These are phyloP conservation scores for Loris lydekkerianus DNA, from an alignment of 2,797 vertebrate species.

Conservation along the genomic window DNA sequence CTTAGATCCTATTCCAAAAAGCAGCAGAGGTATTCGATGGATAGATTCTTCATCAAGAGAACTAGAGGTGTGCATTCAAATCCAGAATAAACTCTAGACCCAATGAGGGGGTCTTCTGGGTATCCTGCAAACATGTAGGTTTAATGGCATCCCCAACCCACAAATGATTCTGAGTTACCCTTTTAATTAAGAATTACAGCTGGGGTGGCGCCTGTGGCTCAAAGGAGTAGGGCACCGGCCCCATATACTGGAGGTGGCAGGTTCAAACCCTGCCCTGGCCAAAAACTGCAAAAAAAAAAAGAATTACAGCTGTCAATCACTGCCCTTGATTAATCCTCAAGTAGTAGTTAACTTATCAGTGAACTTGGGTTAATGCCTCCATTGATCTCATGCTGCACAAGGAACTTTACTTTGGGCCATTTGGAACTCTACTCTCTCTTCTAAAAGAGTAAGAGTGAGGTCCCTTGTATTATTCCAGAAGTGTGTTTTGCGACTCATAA, in stretches of 20 bases:
- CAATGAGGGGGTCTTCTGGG: background rate
- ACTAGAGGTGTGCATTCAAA: background rate
- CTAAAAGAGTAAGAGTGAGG: background rate
- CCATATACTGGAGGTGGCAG: too few relatives aligned
- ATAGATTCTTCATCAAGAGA: background rate
- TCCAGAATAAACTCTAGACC: background rate
- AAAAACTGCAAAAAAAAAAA: too few relatives aligned
- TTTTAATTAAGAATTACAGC: background rate
- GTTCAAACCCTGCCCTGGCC: too few relatives aligned
- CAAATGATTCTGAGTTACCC: background rate
- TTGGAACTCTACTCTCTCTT: background rate
- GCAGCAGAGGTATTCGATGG: background rate
- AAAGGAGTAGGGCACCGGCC: too few relatives aligned
- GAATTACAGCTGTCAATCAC: background rate
- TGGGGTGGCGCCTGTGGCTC: background rate
- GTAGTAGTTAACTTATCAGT: background rate
- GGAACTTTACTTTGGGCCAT: accelerated
- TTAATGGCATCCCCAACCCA: background rate
- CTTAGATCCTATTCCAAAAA: background rate
- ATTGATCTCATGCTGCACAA: background rate
- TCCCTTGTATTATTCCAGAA: conserved; percentile 58
- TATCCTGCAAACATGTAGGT: background rate
- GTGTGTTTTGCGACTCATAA: conserved; percentile 59
- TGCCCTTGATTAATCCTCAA: background rate
- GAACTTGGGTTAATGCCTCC: background rate